Conservation (phyloP, 1,140 invertebrate genomes). For the Drosophila tsacasi region DNA sequence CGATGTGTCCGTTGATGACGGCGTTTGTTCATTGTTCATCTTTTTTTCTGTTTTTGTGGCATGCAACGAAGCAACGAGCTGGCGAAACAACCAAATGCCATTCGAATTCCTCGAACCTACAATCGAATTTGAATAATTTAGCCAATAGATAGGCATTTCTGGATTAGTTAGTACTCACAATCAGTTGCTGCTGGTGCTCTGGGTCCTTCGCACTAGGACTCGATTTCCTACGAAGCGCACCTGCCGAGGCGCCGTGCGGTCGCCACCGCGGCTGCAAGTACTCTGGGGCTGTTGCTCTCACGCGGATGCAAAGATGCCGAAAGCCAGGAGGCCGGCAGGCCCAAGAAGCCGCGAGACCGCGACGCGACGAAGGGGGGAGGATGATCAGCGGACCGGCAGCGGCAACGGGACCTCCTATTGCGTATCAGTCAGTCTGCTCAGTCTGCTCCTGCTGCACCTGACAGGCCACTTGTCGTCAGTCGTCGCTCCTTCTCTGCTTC, state of each 20-base stretch:
- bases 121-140: background rate
- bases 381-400: background rate
- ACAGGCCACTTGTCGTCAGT: constrained; percentile 36
- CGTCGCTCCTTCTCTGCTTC: background rate
- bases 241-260: constrained; percentile 26
- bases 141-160: background rate
- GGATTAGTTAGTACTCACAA: constrained; percentile 17
- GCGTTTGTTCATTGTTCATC: constrained; percentile 52
- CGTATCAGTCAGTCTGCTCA: constrained; percentile 31
- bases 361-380: background rate
- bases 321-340: constrained; percentile 1
- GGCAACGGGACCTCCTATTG: constrained; percentile 25
- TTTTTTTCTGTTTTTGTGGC: constrained; percentile 32
- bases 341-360: background rate
- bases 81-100: constrained; percentile 45
- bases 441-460: constrained; percentile 40
- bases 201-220: background rate
- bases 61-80: constrained; percentile 33
- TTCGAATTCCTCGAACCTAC: constrained; percentile 42
- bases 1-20: constrained; percentile 44
- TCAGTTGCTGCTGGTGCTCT: constrained; percentile 23
- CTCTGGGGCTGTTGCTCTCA: constrained; percentile 8
- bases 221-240: constrained; percentile 15
- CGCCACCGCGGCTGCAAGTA: constrained; percentile 24
- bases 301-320: background rate